Base-by-base conservation (phyloP, 1,140 invertebrate species). In the Drosophila miranda region DNA sequence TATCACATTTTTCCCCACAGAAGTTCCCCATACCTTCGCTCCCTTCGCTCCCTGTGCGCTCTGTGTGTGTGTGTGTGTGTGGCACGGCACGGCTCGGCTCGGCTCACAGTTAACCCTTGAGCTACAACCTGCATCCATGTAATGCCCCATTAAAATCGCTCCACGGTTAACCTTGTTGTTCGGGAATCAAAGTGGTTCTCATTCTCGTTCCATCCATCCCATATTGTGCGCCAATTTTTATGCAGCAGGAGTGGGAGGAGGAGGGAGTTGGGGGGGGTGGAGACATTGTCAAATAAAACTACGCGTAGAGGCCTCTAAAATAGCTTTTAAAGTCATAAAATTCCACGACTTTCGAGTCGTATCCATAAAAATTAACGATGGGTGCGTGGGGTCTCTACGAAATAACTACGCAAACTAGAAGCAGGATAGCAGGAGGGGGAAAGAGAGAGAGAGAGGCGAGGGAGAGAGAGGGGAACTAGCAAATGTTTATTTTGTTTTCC, bases 241-340 rank as follows among this genome's bases (percentile, higher is more conserved):
- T 74, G 70, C 69, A 67, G 56, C 53, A 58, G 21, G 52, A 68
- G 16, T 48, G 48, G 60, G 46, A 44, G 49, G 28, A 21, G 51
- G 21, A 16, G 11, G 49, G 19, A 0, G 23, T 26, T 4, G 3
- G 5, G 23, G 23, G 23, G 23, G 42, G 43, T 49, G 59, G 53
- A 56, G 54, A 75, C 69, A 82, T 78, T 87, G 82, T 88, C 78
- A 88, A 87, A 87, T 82, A 76, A 87, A 82, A 87, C 66, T 88
- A 38, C 34, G 34, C 34, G 34, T 13, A 78, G 74, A 87, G 78
- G 82, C 82, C 82, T 87, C 71, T 87, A 87, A 87, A 87, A 87
- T 87, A 82, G 82, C 82, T 87, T 87, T 87, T 87, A 87, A 87
- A 87, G 78, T 87, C 83, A 87, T 87, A 87, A 87, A 87, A 87